phyloP scores from a whole-genome alignment of 1,140 invertebrate genomes.

The Drosophila kurseongensis region DNA sequence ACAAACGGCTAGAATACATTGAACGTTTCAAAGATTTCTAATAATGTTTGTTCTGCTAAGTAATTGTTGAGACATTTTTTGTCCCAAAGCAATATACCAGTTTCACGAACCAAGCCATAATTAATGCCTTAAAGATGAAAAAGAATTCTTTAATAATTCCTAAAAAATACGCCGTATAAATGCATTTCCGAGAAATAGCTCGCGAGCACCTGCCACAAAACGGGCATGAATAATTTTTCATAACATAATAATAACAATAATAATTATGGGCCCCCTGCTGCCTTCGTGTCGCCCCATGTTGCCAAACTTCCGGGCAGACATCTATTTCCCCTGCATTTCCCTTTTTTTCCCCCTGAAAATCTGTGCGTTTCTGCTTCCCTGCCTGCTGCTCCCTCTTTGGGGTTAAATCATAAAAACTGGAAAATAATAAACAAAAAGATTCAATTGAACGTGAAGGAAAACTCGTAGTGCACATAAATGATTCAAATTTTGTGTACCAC shows the following conservation, averaged over 20 bases:
- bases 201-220: slow-evolving; percentile 56
- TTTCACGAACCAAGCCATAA: neutral
- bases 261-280: slow-evolving; percentile 31
- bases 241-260: slow-evolving; percentile 54
- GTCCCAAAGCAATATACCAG: too few species aligned
- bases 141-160: neutral
- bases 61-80: neutral
- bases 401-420: slow-evolving; percentile 80
- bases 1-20: neutral
- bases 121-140: slow-evolving; percentile 2
- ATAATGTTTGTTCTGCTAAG: too few species aligned
- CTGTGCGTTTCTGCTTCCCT: slow-evolving; percentile 15
- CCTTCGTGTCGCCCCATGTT: slow-evolving; percentile 28
- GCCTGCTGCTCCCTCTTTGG: slow-evolving; percentile 39
- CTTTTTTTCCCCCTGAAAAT: slow-evolving; percentile 7
- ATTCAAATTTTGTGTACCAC: slow-evolving; percentile 52
- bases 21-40: too few species aligned
- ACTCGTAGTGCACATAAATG: slow-evolving; percentile 74
- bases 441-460: slow-evolving; percentile 82
- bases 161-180: neutral
- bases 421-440: slow-evolving; percentile 81
- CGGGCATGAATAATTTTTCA: slow-evolving; percentile 37
- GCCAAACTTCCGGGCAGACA: slow-evolving; percentile 76
- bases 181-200: slow-evolving; percentile 41
- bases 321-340: slow-evolving; percentile 14